phyloP scores from a whole-genome alignment of 2,797 vertebrate species.

The Corythornis leucogaster region DNA sequence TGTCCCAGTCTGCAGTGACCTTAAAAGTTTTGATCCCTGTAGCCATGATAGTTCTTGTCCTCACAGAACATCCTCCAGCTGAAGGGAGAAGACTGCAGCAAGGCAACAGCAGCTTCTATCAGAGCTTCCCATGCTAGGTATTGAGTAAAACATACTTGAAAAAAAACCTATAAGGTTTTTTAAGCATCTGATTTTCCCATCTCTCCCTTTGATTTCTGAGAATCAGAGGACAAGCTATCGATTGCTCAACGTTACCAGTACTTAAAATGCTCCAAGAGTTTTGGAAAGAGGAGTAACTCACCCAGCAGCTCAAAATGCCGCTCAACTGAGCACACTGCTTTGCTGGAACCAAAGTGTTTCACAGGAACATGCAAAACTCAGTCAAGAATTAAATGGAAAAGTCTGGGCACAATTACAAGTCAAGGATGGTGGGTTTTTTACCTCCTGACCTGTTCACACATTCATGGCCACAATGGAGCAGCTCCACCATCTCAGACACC shows the following conservation, averaged over 20 bases:
- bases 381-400: not conserved
- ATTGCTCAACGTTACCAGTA: not conserved
- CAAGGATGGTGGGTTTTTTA: not conserved
- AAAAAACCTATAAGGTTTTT: not conserved
- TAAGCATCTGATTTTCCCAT: not conserved
- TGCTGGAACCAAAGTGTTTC: not conserved
- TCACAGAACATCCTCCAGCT: not conserved
- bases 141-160: not conserved
- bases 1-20: not conserved
- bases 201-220: not conserved
- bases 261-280: not conserved
- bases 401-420: not conserved
- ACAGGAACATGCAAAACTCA: not conserved
- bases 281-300: not conserved
- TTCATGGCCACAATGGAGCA: rapidly evolving
- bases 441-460: not conserved
- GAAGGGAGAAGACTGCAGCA: not conserved
- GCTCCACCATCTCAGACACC: not conserved
- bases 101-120: not conserved
- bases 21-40: not conserved
- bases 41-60: not conserved
- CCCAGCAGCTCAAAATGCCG: not conserved
- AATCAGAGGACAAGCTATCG: not conserved
- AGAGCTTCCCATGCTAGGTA: not conserved
- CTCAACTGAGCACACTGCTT: rapidly evolving